Conservation (phyloP, 2,888 invertebrate species). For the Tinea semifulvella region DNA sequence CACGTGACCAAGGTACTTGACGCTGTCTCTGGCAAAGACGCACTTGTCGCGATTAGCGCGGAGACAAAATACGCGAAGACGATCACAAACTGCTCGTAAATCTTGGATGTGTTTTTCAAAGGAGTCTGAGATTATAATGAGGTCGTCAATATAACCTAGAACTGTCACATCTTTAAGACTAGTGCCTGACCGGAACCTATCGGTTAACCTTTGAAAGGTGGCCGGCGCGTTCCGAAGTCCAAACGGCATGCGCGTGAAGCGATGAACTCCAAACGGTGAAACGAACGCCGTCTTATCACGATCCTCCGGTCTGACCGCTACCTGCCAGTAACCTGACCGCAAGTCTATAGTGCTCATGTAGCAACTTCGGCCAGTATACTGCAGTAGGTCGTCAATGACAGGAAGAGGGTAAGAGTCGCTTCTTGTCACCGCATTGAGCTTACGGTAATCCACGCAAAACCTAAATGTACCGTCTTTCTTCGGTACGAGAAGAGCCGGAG, state of each 20-base stretch:
- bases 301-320: constrained; percentile 24
- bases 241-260: constrained; percentile 31
- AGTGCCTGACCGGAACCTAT: constrained; percentile 24
- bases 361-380: constrained; percentile 24
- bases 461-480: constrained; percentile 27
- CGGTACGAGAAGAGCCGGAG: constrained; percentile 32
- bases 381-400: constrained; percentile 31
- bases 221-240: constrained; percentile 29
- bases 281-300: constrained; percentile 29
- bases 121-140: constrained; percentile 24
- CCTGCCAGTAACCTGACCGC: constrained; percentile 25
- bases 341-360: constrained; percentile 26
- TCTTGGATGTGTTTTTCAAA: constrained; percentile 24
- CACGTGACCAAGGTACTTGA: constrained; percentile 21
- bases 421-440: constrained; percentile 21
- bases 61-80: constrained; percentile 23
- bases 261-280: constrained; percentile 28
- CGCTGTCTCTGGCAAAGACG: constrained; percentile 18
- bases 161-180: constrained; percentile 19
- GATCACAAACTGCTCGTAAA: constrained; percentile 22
- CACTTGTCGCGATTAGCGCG: constrained; percentile 26
- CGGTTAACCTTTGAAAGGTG: constrained; percentile 28
- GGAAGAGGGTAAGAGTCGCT: constrained; percentile 33
- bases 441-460: constrained; percentile 32
- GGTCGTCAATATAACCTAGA: constrained; percentile 28